phyloP scores from a whole-genome alignment of 2,888 invertebrate species.

The Rosalia funebris region DNA sequence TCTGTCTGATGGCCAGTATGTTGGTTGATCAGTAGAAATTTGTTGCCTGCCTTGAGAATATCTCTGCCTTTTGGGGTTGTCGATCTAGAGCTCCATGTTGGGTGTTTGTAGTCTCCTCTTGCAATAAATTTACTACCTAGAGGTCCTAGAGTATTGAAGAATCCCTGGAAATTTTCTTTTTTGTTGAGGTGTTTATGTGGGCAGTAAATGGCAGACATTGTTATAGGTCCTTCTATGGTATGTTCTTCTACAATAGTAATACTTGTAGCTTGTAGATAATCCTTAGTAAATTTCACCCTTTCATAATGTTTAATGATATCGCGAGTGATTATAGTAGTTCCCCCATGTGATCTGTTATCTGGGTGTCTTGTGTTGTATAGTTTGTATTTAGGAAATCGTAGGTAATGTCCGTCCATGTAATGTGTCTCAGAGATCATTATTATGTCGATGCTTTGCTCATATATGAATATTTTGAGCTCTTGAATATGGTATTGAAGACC shows the following conservation, averaged over 20 bases:
- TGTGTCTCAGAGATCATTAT: conserved; percentile 37
- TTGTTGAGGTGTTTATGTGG: conserved; percentile 33
- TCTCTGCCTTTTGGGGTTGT: conserved; percentile 30
- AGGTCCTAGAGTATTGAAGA: conserved; percentile 35
- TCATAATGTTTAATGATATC: too few relatives aligned
- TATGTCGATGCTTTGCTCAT: conserved; percentile 32
- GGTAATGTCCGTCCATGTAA: conserved; percentile 26
- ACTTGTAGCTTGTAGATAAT: conserved; percentile 39
- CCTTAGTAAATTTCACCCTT: conserved; percentile 22
- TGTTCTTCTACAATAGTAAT: conserved; percentile 29
- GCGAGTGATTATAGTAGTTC: too few relatives aligned
- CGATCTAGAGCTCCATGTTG: conserved; percentile 31
- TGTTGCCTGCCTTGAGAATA: conserved; percentile 26
- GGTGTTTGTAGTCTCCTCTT: conserved; percentile 29
- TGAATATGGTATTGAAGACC: conserved; percentile 34
- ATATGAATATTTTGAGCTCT: conserved; percentile 4
- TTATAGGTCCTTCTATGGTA: conserved; percentile 18
- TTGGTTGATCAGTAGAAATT: conserved; percentile 28
- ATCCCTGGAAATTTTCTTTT: conserved; percentile 33
- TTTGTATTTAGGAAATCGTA: conserved; percentile 37
- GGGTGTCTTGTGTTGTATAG: conserved; percentile 38
- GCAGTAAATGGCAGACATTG: too few relatives aligned
- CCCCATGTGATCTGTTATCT: too few relatives aligned
- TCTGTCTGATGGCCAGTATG: conserved; percentile 42
- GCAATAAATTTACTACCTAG: conserved; percentile 33